Evolutionary conservation across 2,888 invertebrate species (phyloP), one percentile per base, ranked within the genome.

Genomic region (Pedicia rivosa): DNA sequence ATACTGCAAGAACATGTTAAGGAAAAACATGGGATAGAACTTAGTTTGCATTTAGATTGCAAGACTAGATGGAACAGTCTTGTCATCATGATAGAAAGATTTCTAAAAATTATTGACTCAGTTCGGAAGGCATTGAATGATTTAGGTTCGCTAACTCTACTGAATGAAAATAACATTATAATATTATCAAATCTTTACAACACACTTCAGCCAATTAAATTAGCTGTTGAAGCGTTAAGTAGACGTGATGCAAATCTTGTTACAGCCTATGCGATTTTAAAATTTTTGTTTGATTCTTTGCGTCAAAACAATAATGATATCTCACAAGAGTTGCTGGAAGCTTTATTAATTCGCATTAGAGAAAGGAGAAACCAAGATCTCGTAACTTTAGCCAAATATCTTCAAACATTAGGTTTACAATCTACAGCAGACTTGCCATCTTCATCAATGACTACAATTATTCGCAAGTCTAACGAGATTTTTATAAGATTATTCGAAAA

Each of bases 281-380:
- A 29, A 29, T 29, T 29, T 8, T 3, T 14, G 4, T 29, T 5
- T 30, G 30, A 30, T 12, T 22, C 28, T 15, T 20, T 39, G 9
- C 35, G 35, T 35, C 35, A 35, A 39, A 34, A 39, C 27, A 27
- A 39, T 28, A 35, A 39, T 39, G 35, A 28, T 26, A 39, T 39
- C 17, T 39, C 35, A 35, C 27, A 20, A 12, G 33, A 38, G 24
- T 35, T 39, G 16, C 10, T 39, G 35, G 22, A 39, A 28, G 39
- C 27, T 39, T 19, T 39, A 13, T 28, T 16, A 16, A n/a, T 28
- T 14, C 35, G 35, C 14, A 34, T 39, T 27, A 35, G 28, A n/a
- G 20, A 35, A 39, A 27, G 22, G 14, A n/a, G 12, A 22, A 14
- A 32, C 9, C 4, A 32, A 32, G 32, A 22, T 32, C 32, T 32